Base-by-base conservation (phyloP, 2,888 invertebrate species). In the Carcina quercana region DNA sequence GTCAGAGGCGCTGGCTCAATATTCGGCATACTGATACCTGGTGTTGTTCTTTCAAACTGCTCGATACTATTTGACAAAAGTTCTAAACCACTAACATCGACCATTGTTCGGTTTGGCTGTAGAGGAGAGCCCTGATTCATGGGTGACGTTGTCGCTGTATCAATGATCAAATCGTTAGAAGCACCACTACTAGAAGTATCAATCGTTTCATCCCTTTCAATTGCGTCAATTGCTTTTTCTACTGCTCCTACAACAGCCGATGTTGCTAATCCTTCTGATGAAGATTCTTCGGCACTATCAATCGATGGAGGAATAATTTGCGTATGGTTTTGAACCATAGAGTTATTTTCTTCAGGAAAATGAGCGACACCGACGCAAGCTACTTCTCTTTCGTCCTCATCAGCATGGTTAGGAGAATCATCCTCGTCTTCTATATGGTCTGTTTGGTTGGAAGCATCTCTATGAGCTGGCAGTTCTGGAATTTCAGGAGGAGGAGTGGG, bases 1-100 rank as follows among this genome's bases (percentile, higher is more conserved):
- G 74, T 79, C 14, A 78, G 40, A 0, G 79, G 69, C 1, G 44
- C 36, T 1, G 70, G 54, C 10, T 80, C 80, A 35, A 78, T 42
- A 3, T 43, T 38, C 1, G 83, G 72, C 67, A 74, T 68, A 37
- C 57, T 64, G 17, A 59, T 68, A 8, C 69, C 63, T 10, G 84
- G 66, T 24, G 73, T 79, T 0, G 79, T 78, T 31, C 86, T 86
- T 53, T 91, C 91, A 47, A 91, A 90, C 50, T 93, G 92, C 34
- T 91, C 93, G 37, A 95, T 94, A 59, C 94, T 94, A 53, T 94
- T 94, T 0, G 94, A 94, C 13, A 95, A 66, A 22, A 95, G 69
- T 60, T 95, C 93, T 17, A 95, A 70, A 0, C 95, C 95, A 45
- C 93, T 93, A 5, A 94, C 74, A 59, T 94, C 94, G 1, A 92